These are phyloP conservation scores for Mionectes olivaceus DNA, from an alignment of 2,797 vertebrate species.

Conservation along the genomic window DNA sequence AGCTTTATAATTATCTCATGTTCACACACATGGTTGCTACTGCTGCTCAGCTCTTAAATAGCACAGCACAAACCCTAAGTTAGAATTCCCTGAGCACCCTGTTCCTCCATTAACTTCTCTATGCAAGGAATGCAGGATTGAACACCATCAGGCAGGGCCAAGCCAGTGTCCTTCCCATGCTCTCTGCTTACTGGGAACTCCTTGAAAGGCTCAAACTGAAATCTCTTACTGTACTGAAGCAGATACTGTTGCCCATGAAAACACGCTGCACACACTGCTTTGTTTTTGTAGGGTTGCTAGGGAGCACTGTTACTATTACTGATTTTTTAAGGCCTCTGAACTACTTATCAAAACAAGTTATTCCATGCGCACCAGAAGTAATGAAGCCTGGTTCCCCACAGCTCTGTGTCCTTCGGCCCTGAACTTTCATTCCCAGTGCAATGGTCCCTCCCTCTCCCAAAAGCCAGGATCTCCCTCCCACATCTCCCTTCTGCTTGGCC, in stretches of 20 bases:
- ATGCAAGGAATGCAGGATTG: background rate
- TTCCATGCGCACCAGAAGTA: background rate
- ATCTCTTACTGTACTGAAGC: background rate
- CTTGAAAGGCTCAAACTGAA: background rate
- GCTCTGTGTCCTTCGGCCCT: background rate
- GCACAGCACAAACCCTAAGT: background rate
- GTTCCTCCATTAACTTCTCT: background rate
- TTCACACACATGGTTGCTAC: background rate
- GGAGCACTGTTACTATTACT: slow-evolving; percentile 44
- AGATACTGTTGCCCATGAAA: background rate
- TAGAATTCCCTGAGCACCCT: background rate
- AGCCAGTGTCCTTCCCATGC: background rate
- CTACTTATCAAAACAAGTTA: slow-evolving; percentile 59
- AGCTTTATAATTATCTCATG: background rate
- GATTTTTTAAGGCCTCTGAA: slow-evolving; percentile 40
- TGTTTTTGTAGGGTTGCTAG: slow-evolving; percentile 62
- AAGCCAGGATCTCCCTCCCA: slow-evolving; percentile 13
- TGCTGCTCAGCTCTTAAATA: background rate
- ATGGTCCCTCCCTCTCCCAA: background rate
- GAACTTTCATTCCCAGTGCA: background rate
- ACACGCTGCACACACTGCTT: background rate
- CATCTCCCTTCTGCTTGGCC: background rate
- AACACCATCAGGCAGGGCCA: background rate
- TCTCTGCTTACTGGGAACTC: background rate
- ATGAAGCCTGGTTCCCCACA: background rate